These are phyloP conservation scores for Leuciscus waleckii DNA, from an alignment of 2,797 vertebrate species.

Conservation along the genomic window DNA sequence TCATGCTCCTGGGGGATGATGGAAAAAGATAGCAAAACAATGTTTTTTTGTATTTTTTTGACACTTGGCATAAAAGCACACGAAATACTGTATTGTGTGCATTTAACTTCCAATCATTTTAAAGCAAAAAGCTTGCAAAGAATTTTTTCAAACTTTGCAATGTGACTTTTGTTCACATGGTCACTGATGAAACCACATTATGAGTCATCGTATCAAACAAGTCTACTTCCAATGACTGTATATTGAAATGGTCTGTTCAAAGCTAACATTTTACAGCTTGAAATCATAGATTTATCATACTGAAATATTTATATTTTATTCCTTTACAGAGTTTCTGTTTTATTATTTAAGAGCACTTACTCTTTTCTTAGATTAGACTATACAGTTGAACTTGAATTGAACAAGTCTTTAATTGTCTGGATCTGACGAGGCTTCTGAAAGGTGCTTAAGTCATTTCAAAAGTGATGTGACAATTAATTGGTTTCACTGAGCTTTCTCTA, in stretches of 20 bases:
- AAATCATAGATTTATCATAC: background rate
- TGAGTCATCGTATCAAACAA: conserved; percentile 22
- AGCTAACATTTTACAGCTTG: background rate
- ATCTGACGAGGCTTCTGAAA: conserved; percentile 11
- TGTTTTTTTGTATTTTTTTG: background rate
- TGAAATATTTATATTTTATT: background rate
- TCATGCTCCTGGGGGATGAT: conserved; percentile 9
- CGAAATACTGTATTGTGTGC: background rate
- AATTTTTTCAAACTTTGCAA: conserved; percentile 9
- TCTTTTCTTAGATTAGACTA: background rate
- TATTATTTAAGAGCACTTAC: background rate
- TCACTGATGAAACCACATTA: conserved; percentile 1
- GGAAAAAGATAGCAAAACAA: background rate
- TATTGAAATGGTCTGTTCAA: background rate
- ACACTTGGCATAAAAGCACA: too few relatives aligned
- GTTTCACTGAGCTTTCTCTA: conserved; percentile 23
- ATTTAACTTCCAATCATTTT: conserved; percentile 4
- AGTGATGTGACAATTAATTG: conserved; percentile 37
- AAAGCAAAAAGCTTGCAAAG: conserved; percentile 5
- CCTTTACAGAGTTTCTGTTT: background rate
- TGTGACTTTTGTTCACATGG: conserved; percentile 32
- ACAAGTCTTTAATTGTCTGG: conserved; percentile 21
- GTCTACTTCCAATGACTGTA: background rate
- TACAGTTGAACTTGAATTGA: background rate
- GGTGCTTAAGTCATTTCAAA: conserved; percentile 31